Conservation (phyloP, 2,113 vertebrate species). For the Tor tambroides region DNA sequence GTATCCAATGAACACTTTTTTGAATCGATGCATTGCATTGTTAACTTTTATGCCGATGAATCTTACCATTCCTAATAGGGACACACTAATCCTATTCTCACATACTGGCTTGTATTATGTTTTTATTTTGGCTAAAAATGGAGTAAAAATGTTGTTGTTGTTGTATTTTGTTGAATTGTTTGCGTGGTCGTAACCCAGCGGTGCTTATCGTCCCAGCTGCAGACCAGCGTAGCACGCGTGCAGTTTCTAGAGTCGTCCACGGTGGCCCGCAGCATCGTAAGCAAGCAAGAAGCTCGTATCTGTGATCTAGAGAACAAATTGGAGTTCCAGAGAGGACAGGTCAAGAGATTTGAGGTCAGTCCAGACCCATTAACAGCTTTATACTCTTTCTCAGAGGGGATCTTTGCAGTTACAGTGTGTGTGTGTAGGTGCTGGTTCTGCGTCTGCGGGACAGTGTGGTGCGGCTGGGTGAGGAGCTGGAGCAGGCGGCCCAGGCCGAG, state of each 20-base stretch:
- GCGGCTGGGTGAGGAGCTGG: conserved; percentile 90
- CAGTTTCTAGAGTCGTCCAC: conserved; percentile 86
- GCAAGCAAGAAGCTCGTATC: conserved; percentile 90
- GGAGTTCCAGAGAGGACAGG: conserved; percentile 93
- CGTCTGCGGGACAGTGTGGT: conserved; percentile 91
- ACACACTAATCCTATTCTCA: neutral
- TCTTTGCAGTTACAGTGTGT: neutral
- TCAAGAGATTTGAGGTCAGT: conserved; percentile 94
- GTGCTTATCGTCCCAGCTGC: conserved; percentile 76
- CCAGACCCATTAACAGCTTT: neutral
- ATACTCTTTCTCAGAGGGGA: neutral
- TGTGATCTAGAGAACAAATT: conserved; percentile 94
- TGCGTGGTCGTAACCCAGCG: no score
- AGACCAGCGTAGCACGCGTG: conserved; percentile 74
- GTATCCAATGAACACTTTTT: no score
- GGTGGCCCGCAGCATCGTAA: conserved; percentile 88
- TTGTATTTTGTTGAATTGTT: no score
- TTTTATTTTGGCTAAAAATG: no score
- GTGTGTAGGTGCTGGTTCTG: conserved; percentile 85
- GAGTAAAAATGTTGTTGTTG: neutral
- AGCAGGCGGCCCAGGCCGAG: conserved; percentile 82
- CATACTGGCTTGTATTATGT: neutral
- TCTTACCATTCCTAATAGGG: no score
- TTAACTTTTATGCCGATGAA: no score
- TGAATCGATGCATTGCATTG: no score